Conservation (phyloP, 2,113 vertebrate genomes). For the Platichthys flesus region DNA sequence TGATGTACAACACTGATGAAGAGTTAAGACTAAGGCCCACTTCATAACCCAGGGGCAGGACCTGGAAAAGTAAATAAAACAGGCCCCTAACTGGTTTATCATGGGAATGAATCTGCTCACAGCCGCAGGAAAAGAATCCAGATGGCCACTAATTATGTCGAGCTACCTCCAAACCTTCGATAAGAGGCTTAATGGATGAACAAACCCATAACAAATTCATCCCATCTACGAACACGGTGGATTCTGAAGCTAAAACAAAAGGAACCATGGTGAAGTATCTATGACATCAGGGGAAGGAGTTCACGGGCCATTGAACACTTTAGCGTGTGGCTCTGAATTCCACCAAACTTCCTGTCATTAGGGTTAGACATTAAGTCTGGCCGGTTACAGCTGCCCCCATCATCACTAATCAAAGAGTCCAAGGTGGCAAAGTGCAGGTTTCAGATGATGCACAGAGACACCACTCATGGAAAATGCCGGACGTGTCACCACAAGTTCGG, state of each 20-base stretch:
- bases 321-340: background rate
- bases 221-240: background rate
- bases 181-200: background rate
- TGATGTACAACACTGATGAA: background rate
- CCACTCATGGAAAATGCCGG: too few species aligned
- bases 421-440: too few species aligned
- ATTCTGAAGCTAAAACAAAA: background rate
- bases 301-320: background rate
- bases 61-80: too few species aligned
- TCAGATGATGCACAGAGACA: too few species aligned
- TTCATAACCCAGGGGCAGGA: too few species aligned
- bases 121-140: background rate
- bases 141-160: background rate
- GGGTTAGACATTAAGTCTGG: background rate
- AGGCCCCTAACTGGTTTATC: background rate
- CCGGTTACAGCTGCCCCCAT: too few species aligned
- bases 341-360: background rate
- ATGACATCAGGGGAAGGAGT: background rate
- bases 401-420: too few species aligned
- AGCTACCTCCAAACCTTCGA: background rate
- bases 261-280: background rate
- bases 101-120: background rate
- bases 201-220: background rate
- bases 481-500: conserved; percentile 5
- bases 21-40: background rate